Evolutionary conservation across 2,113 vertebrate species (phyloP).

Genomic region (Acanthisitta chloris): DNA sequence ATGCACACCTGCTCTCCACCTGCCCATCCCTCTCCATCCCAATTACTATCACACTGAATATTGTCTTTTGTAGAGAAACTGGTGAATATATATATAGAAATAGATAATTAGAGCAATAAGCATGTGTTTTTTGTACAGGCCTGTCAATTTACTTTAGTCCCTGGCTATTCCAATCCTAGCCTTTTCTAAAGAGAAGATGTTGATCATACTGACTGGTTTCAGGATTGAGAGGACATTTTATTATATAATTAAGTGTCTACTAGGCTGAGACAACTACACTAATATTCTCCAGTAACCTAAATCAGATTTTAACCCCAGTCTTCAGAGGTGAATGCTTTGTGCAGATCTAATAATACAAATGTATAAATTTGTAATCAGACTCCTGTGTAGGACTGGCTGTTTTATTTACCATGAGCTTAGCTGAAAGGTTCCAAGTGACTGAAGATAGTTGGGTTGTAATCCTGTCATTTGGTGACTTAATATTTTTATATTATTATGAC

Average conservation of each 20-base stretch:
- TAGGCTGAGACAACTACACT: background rate
- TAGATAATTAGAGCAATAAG: background rate
- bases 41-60: background rate
- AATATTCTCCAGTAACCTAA: slow-evolving; percentile 48
- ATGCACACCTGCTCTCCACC: background rate
- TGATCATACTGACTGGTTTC: background rate
- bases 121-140: background rate
- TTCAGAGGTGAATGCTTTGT: slow-evolving; percentile 55
- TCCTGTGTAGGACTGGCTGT: slow-evolving; percentile 46
- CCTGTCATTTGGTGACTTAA: slow-evolving; percentile 78
- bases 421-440: slow-evolving; percentile 62
- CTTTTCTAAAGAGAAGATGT: background rate
- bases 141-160: background rate
- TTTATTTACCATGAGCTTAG: slow-evolving; percentile 73
- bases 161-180: background rate
- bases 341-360: slow-evolving; percentile 72
- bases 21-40: background rate
- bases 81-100: background rate
- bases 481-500: slow-evolving; percentile 75
- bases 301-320: slow-evolving; percentile 69
- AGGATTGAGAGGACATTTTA: background rate
- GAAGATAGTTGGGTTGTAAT: slow-evolving; percentile 69
- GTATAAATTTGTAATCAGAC: slow-evolving; percentile 76
- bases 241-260: background rate
- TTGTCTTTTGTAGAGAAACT: background rate